phyloP scores from a whole-genome alignment of 2,113 vertebrate species.

The Aplodontia rufa region DNA sequence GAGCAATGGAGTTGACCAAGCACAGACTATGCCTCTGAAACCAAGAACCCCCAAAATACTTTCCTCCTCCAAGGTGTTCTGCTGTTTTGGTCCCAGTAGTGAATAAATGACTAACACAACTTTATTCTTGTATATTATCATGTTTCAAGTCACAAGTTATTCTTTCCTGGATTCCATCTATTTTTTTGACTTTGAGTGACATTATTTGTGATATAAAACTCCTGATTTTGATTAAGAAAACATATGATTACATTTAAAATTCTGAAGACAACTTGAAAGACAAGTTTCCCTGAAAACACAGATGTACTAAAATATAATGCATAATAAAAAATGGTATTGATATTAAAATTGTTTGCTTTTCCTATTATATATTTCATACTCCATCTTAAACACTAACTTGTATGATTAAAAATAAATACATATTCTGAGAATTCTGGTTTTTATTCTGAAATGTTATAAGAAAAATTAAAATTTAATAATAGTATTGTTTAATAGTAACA shows the following conservation, averaged over 20 bases:
- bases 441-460: neutral
- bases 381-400: neutral
- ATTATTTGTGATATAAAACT: neutral
- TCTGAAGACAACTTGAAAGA: conserved; percentile 2
- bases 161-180: neutral
- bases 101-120: neutral
- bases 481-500: conserved; percentile 13
- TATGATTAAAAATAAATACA: neutral
- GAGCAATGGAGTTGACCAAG: no score
- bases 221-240: conserved; percentile 21
- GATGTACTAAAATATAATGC: neutral
- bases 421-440: neutral
- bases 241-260: neutral
- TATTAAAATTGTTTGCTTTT: neutral
- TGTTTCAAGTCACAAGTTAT: neutral
- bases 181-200: neutral
- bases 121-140: neutral
- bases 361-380: neutral
- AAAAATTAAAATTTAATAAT: conserved; percentile 12
- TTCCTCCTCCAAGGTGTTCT: no score
- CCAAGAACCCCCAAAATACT: no score
- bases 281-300: neutral
- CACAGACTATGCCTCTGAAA: no score
- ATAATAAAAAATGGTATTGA: neutral
- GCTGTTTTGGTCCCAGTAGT: no score